Conservation (phyloP, 1,140 invertebrate genomes). For the Drosophila malerkotliana region DNA sequence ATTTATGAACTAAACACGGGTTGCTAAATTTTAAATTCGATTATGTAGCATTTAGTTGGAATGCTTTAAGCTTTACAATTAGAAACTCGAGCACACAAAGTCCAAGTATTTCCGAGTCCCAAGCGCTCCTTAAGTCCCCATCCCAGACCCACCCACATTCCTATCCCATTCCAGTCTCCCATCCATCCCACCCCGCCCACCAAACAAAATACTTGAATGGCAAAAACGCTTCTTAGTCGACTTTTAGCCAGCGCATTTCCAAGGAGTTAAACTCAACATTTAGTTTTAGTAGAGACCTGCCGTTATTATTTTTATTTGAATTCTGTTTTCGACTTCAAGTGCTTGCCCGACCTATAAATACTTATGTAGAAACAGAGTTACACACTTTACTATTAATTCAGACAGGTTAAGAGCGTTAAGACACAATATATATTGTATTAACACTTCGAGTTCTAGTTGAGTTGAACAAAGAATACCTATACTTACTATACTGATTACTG, state of each 20-base stretch:
- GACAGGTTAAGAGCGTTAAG: slow-evolving; percentile 49
- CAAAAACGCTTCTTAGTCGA: slow-evolving; percentile 60
- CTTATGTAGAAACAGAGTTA: slow-evolving; percentile 30
- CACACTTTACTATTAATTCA: slow-evolving; percentile 53
- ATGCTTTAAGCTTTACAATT: slow-evolving; percentile 65
- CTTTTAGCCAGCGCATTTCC: slow-evolving; percentile 66
- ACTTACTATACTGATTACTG: slow-evolving; percentile 32
- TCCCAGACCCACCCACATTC: not conserved
- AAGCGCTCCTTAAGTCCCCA: not conserved
- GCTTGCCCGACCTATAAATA: slow-evolving; percentile 27
- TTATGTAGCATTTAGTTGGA: slow-evolving; percentile 71
- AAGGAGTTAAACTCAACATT: slow-evolving; percentile 66
- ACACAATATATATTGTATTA: slow-evolving; percentile 47
- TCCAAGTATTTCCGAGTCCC: slow-evolving; percentile 28
- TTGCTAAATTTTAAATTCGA: slow-evolving; percentile 55
- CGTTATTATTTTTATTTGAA: slow-evolving; percentile 41
- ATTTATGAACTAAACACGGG: slow-evolving; percentile 32
- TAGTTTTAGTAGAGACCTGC: slow-evolving; percentile 51
- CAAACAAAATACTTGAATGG: slow-evolving; percentile 14
- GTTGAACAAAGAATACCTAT: slow-evolving; percentile 52
- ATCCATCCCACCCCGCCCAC: not conserved
- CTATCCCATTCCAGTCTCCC: slow-evolving; percentile 4
- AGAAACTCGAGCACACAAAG: slow-evolving; percentile 47
- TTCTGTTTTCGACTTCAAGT: slow-evolving; percentile 41
- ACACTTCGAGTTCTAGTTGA: slow-evolving; percentile 56